Conservation (phyloP, 1,140 invertebrate genomes). For the Gryllus bimaculatus region DNA sequence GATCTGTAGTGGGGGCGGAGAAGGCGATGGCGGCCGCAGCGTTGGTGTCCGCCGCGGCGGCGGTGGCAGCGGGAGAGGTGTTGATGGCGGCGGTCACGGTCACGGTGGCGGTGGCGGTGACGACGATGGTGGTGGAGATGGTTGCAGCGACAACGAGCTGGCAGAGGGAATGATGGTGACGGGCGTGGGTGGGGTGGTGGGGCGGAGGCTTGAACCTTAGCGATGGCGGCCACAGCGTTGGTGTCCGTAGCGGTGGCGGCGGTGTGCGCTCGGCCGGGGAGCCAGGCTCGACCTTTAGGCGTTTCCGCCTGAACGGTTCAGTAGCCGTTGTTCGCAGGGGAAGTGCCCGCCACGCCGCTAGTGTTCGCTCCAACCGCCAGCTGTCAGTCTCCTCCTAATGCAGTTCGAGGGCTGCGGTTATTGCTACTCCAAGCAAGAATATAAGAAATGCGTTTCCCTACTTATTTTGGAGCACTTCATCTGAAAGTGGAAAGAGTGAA, state of each 20-base stretch:
- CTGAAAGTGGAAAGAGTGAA: too few relatives aligned
- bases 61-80: too few relatives aligned
- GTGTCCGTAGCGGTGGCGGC: too few relatives aligned
- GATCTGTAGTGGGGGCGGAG: too few relatives aligned
- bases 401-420: too few relatives aligned
- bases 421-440: too few relatives aligned
- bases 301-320: neutral
- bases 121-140: neutral
- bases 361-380: neutral
- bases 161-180: neutral
- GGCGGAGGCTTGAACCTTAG: neutral
- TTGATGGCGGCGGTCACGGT: neutral
- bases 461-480: too few relatives aligned
- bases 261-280: neutral
- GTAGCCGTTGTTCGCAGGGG: neutral
- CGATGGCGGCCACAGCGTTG: too few relatives aligned
- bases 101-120: neutral
- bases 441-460: too few relatives aligned
- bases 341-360: neutral
- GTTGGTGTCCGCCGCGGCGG: too few relatives aligned
- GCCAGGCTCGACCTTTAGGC: neutral
- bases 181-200: neutral
- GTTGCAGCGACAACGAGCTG: neutral
- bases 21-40: too few relatives aligned
- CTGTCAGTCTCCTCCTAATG: too few relatives aligned